phyloP scores from a whole-genome alignment of 2,797 vertebrate genomes.

The Enteromius argenteus region DNA sequence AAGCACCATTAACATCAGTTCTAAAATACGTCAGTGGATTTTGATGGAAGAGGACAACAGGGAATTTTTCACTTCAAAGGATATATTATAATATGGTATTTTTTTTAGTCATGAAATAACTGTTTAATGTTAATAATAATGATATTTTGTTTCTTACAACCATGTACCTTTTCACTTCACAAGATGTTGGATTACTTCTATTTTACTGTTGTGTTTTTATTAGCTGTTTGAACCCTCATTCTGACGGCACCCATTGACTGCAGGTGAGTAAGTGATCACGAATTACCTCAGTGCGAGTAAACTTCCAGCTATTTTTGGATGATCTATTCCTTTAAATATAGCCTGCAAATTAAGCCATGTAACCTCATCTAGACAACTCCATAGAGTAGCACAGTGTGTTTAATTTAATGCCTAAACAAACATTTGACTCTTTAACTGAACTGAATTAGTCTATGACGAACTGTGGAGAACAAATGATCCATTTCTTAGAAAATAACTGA shows the following conservation, averaged over 20 bases:
- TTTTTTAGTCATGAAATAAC: neutral
- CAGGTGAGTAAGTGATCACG: neutral
- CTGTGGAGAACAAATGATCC: neutral
- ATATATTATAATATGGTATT: neutral
- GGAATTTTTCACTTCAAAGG: neutral
- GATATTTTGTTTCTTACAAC: neutral
- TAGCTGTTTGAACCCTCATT: neutral
- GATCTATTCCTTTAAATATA: neutral
- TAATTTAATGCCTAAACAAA: neutral
- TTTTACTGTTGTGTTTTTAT: neutral
- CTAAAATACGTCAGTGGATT: neutral
- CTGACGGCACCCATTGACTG: neutral
- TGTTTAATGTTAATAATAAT: neutral
- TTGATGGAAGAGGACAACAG: neutral
- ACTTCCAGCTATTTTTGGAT: neutral
- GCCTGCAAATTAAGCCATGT: neutral
- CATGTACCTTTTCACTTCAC: neutral
- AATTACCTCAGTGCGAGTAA: neutral
- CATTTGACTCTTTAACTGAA: neutral
- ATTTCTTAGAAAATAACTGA: conserved; percentile 15
- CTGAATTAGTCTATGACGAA: neutral
- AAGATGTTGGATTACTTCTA: neutral
- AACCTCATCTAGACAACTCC: neutral
- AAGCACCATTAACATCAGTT: neutral
- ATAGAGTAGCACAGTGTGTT: neutral